Percentiles rank a stretch among this genome's conserved stretches.
phyloP scores from a whole-genome alignment of 2,888 invertebrate species.

The Timandra comae region DNA sequence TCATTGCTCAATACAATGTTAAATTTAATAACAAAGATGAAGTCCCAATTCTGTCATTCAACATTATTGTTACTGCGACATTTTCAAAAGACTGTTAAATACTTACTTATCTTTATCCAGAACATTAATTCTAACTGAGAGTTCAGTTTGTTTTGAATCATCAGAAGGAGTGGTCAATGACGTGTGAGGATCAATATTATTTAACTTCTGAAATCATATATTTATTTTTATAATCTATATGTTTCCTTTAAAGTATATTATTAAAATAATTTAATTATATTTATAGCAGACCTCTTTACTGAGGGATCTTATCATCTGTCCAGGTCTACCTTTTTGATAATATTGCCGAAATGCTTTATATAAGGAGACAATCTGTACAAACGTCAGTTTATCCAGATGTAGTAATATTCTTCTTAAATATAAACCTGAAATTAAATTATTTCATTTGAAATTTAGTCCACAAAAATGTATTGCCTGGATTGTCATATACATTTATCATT shows the following conservation, averaged over 20 bases:
- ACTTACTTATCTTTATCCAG: constrained; percentile 65
- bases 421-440: constrained; percentile 81
- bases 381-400: constrained; percentile 88
- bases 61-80: no score
- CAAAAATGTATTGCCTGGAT: no score
- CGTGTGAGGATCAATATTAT: constrained; percentile 53
- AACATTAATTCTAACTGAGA: constrained; percentile 57
- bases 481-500: no score
- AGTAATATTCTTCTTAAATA: constrained; percentile 89
- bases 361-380: constrained; percentile 87
- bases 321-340: constrained; percentile 77
- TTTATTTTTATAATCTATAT: background rate
- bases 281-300: constrained; percentile 60
- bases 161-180: constrained; percentile 36
- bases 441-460: no score
- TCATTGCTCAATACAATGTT: background rate
- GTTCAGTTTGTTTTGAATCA: constrained; percentile 52
- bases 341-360: constrained; percentile 84
- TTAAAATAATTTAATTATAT: background rate
- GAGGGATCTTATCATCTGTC: constrained; percentile 63
- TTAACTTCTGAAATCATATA: constrained; percentile 49
- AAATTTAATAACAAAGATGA: no score
- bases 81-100: no score
- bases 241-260: background rate
- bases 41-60: no score